These are phyloP conservation scores for Lepidothrix coronata DNA, from an alignment of 2,113 vertebrate species.

Conservation along the genomic window DNA sequence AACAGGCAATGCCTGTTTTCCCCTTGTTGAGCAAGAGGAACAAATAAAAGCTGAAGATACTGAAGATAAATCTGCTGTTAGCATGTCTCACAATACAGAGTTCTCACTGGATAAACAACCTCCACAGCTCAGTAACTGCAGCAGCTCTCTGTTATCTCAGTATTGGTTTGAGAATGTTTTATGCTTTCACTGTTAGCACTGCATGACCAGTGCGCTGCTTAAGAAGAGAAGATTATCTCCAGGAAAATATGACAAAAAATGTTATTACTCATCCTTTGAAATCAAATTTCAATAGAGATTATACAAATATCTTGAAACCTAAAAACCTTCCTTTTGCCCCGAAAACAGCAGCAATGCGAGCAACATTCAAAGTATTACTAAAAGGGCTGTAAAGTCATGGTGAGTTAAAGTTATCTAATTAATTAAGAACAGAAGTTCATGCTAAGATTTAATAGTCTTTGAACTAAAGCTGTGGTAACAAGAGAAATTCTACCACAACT, in stretches of 20 bases:
- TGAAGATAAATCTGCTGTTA: neutral
- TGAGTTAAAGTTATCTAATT: neutral
- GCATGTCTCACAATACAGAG: accelerated
- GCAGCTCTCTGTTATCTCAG: neutral
- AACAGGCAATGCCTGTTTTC: neutral
- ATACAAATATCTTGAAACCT: neutral
- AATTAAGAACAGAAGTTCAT: neutral
- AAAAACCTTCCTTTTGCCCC: neutral
- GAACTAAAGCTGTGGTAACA: neutral
- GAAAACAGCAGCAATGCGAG: neutral
- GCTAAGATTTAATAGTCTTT: neutral
- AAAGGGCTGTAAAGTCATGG: neutral
- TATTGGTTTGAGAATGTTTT: neutral
- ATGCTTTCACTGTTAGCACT: neutral
- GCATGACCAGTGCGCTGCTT: neutral
- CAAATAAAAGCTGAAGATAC: neutral
- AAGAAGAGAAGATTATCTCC: neutral
- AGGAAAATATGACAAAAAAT: neutral
- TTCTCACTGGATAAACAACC: neutral
- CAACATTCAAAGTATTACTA: neutral
- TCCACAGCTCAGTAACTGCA: neutral
- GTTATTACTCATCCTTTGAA: neutral
- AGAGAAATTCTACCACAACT: neutral
- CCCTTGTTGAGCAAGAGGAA: neutral
- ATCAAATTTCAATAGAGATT: neutral